Percentiles rank a stretch among this genome's conserved stretches.
phyloP scores from a whole-genome alignment of 2,797 vertebrate species.

The Mormyrops boulengeri region DNA sequence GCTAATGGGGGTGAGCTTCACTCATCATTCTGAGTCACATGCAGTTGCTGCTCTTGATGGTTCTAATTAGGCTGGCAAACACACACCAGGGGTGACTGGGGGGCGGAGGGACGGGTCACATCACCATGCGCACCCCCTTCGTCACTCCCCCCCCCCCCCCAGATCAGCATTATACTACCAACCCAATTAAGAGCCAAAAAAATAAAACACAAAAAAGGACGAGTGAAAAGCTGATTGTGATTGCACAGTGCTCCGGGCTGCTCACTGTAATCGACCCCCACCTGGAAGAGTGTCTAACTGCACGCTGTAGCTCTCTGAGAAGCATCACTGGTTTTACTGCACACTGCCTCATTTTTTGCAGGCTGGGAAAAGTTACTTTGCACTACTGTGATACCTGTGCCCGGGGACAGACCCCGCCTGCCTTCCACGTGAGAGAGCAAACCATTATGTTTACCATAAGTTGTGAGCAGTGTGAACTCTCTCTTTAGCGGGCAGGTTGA shows the following conservation, averaged over 20 bases:
- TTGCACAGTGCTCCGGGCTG: constrained; percentile 63
- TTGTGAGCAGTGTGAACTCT: constrained; percentile 10
- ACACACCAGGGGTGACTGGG: neutral
- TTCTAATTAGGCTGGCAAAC: constrained; percentile 16
- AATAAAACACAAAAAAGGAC: constrained; percentile 32
- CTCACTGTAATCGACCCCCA: constrained; percentile 58
- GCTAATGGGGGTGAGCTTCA: neutral
- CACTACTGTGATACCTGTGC: constrained; percentile 30
- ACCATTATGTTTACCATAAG: constrained; percentile 46
- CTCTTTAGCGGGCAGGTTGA: constrained; percentile 1
- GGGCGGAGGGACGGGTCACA: constrained; percentile 14
- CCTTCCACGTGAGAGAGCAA: constrained; percentile 55
- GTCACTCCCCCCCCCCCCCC: neutral
- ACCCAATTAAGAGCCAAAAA: constrained; percentile 29
- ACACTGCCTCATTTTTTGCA: neutral
- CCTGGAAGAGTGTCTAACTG: constrained; percentile 65
- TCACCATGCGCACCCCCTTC: constrained; percentile 18
- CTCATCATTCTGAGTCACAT: neutral
- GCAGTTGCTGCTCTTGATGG: constrained; percentile 4
- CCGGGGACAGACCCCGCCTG: constrained; percentile 53
- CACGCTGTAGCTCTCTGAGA: constrained; percentile 67
- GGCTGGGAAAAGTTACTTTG: constrained; percentile 18
- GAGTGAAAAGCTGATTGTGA: constrained; percentile 43
- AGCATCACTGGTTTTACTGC: constrained; percentile 56
- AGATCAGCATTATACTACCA: constrained; percentile 14